Base-by-base conservation (phyloP, 2,113 vertebrate genomes). In the Rhinolophus ferrumequinum region DNA sequence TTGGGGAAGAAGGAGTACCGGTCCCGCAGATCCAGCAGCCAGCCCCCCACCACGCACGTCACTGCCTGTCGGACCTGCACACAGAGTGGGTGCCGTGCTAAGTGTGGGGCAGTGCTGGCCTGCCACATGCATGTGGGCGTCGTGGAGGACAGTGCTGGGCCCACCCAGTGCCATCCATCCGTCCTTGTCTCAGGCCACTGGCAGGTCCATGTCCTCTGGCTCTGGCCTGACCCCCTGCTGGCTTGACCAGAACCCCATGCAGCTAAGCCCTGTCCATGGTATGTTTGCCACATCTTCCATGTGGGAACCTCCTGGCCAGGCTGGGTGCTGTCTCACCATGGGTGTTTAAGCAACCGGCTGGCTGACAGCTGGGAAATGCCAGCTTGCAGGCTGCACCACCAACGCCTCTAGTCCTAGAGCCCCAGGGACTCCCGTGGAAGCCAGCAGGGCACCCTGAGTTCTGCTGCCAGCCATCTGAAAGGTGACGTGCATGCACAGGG, bases 1-100 rank as follows among this genome's bases (percentile, higher is more conserved):
- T 99, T 99, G 98, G 99, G 99, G 95, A 99, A 99, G 98, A 99
- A 99, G 0, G 99, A 99, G 38, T 99, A 99, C 96, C 99, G 98
- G 95, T 99, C 99, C 28, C 98, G 98, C 92, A 99, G 97, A 62
- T 98, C 97, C 94, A 99, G 98, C 52, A 99, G 98, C 99, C 99
- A 99, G 47, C 98, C 98, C 6, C 99, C 99, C 8, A 99, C 98
- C 14, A 99, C 99, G 0, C 94, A 18, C 13, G 99, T 99, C 54
- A 99, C 99, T 1, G 99, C 98, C 1, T 99, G 99, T 9, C 99
- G 99, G 50, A 99, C 99, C 99, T 99, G 90, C 1, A 24, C 3
- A 52, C 13, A 58, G 33, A 38, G n/a, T 41, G 21, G 6, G 50
- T 8, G 0, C 38, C 0, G 8, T 13, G 44, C 38, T 3, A 3